phyloP scores from a whole-genome alignment of 2,888 invertebrate genomes.

The Morpho achilles region DNA sequence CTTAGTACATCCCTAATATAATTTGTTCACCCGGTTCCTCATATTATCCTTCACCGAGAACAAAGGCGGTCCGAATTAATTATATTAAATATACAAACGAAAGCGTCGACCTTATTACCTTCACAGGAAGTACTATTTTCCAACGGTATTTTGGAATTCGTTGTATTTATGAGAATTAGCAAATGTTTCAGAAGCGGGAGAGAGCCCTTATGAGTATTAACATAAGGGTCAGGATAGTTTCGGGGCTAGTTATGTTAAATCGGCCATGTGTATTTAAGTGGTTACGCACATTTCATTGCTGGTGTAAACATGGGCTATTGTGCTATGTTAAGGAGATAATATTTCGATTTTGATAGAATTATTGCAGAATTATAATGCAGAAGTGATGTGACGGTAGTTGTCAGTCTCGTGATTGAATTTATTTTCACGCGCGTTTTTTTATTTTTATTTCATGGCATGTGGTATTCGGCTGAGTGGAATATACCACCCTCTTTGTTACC shows the following conservation, averaged over 20 bases:
- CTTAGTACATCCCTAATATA: conserved; percentile 13
- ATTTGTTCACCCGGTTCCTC: conserved; percentile 14
- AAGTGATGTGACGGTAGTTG: no score
- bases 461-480: no score
- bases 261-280: conserved; percentile 10
- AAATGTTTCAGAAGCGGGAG: conserved; percentile 11
- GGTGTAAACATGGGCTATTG: conserved; percentile 3
- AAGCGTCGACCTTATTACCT: conserved; percentile 4
- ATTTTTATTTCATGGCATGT: no score
- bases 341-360: not conserved
- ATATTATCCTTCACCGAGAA: conserved; percentile 14
- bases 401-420: no score
- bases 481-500: no score
- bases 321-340: not conserved
- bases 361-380: no score
- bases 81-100: conserved; percentile 11
- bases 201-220: not conserved
- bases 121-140: conserved; percentile 2
- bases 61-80: conserved; percentile 18
- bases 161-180: conserved; percentile 16
- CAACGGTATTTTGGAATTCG: not conserved
- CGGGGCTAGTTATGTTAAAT: conserved; percentile 7
- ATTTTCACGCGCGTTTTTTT: no score
- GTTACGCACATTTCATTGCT: conserved; percentile 8
- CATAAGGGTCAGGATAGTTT: conserved; percentile 10